These are phyloP conservation scores for Patiria miniata DNA, from an alignment of 35 echinoderm and acorn worm genomes.

Conservation along the genomic window DNA sequence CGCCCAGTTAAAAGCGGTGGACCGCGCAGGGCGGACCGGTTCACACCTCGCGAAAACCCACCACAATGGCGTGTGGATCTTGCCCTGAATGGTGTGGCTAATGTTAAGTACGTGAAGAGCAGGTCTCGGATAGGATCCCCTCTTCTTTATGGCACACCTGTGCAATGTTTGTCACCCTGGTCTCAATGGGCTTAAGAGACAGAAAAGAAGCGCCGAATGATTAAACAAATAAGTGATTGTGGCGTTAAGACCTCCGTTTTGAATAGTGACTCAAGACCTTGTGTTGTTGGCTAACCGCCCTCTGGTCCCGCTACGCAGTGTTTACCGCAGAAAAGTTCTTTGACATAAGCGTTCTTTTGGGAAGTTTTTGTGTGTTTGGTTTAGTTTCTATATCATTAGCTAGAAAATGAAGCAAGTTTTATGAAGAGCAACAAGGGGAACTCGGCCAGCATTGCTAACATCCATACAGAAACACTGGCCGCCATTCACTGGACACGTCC, in stretches of 20 bases:
- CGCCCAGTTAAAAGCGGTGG: not conserved
- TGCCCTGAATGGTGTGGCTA: constrained; percentile 3
- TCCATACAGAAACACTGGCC: too few relatives aligned
- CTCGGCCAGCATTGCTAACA: too few relatives aligned
- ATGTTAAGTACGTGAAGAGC: constrained; percentile 21
- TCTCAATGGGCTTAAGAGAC: constrained; percentile 22
- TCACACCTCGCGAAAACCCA: constrained; percentile 9
- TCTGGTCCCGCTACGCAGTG: too few relatives aligned
- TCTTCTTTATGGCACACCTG: constrained; percentile 14
- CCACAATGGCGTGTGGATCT: not conserved
- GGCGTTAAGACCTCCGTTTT: not conserved
- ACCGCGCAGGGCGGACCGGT: not conserved
- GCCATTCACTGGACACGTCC: too few relatives aligned
- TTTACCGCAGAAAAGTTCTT: too few relatives aligned
- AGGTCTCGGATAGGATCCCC: not conserved
- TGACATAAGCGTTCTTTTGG: too few relatives aligned
- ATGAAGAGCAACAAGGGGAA: too few relatives aligned
- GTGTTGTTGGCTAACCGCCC: too few relatives aligned
- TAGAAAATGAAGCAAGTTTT: too few relatives aligned
- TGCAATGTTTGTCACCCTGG: constrained; percentile 12
- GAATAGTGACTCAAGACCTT: too few relatives aligned
- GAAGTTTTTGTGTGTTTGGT: too few relatives aligned
- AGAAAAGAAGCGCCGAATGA: constrained; percentile 24
- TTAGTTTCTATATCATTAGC: too few relatives aligned
- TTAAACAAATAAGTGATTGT: constrained; percentile 27